A percentile compares a stretch with the other conserved stretches of the same genome.
Conservation (phyloP, 2,888 invertebrate genomes). For the Bellardia bayeri region DNA sequence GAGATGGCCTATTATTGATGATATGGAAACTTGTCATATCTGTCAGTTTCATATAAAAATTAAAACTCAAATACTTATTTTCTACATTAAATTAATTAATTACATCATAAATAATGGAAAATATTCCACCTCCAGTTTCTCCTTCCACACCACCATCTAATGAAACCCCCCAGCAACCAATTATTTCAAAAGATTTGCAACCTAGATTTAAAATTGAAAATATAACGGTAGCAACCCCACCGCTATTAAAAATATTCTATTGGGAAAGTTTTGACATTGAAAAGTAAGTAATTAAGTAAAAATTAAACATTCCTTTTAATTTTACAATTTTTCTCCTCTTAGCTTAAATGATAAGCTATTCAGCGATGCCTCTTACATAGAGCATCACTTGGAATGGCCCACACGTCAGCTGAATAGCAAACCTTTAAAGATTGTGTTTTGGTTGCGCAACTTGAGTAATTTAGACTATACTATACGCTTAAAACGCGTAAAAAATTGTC, state of each 20-base stretch:
- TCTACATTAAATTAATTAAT: too few species aligned
- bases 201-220: constrained; percentile 79
- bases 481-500: constrained; percentile 79
- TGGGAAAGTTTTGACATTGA: constrained; percentile 80
- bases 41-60: not conserved
- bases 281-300: constrained; percentile 72
- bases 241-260: constrained; percentile 79
- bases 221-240: constrained; percentile 77
- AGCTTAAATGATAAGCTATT: constrained; percentile 78
- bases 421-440: constrained; percentile 79
- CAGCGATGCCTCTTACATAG: constrained; percentile 73
- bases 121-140: not conserved
- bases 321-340: not conserved
- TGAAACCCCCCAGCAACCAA: not conserved
- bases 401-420: constrained; percentile 79
- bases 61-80: too few species aligned
- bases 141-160: not conserved
- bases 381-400: constrained; percentile 77
- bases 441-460: constrained; percentile 77
- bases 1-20: too few species aligned
- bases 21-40: too few species aligned
- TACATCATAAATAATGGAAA: not conserved
- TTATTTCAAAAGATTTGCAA: not conserved
- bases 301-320: not conserved
- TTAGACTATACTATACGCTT: constrained; percentile 71